These are phyloP conservation scores for Therioaphis trifolii DNA, from an alignment of 2,888 invertebrate genomes.

Conservation along the genomic window DNA sequence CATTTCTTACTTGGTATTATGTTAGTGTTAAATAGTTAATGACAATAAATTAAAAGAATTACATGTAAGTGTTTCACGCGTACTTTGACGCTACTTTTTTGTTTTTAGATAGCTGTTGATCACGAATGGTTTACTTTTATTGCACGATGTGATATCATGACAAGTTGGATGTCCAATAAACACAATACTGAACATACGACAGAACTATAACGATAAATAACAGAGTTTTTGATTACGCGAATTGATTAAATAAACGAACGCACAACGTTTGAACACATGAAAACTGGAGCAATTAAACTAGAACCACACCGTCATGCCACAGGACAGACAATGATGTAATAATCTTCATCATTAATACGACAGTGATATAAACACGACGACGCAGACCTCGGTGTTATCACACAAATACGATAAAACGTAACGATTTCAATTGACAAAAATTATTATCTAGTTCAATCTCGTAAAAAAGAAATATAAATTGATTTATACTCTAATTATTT, in stretches of 20 bases:
- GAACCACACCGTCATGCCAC: too few relatives aligned
- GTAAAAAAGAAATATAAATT: too few relatives aligned
- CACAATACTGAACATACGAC: neutral
- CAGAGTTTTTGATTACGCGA: neutral
- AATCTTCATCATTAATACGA: conserved; percentile 43
- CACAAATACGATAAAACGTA: neutral
- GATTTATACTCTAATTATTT: too few relatives aligned
- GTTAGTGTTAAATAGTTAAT: neutral
- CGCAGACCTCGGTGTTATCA: conserved; percentile 35
- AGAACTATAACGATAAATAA: neutral
- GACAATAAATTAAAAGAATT: neutral
- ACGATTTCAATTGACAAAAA: too few relatives aligned
- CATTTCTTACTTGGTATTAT: neutral
- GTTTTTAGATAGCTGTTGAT: neutral
- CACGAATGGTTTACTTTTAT: neutral
- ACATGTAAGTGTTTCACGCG: neutral
- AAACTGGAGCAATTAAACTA: too few relatives aligned
- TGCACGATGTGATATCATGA: neutral
- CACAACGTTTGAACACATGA: too few relatives aligned
- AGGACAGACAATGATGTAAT: too few relatives aligned
- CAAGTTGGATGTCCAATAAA: neutral
- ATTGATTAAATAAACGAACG: neutral
- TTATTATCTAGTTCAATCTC: too few relatives aligned
- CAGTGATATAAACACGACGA: conserved; percentile 39
- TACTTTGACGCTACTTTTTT: neutral